These are phyloP conservation scores for Clarias platycephalus DNA, from an alignment of 2,797 vertebrate genomes.

Conservation along the genomic window DNA sequence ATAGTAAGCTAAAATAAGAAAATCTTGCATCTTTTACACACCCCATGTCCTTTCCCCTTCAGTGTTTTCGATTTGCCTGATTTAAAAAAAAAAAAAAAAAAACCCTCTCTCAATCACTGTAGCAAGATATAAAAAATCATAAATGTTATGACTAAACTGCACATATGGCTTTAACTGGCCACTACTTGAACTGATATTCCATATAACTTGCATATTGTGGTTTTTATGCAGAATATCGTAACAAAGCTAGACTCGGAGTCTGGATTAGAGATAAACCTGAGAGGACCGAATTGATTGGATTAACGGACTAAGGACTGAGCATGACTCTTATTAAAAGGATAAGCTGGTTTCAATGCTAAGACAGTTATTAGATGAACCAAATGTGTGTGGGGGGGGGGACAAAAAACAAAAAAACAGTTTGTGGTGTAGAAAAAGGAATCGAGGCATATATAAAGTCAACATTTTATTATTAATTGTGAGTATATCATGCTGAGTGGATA, in stretches of 20 bases:
- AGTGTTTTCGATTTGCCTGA: background rate
- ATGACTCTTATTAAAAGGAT: constrained; percentile 61
- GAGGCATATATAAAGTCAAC: background rate
- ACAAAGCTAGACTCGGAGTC: background rate
- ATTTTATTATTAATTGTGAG: constrained; percentile 10
- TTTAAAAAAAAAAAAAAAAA: too few relatives aligned
- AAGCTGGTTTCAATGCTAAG: constrained; percentile 53
- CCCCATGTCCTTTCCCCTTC: background rate
- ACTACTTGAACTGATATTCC: background rate
- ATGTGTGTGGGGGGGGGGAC: background rate
- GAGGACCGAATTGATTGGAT: constrained; percentile 60
- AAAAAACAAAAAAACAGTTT: background rate
- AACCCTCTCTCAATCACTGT: background rate
- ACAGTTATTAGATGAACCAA: constrained; percentile 51
- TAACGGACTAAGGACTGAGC: constrained; percentile 46
- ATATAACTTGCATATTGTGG: background rate
- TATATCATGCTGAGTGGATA: background rate
- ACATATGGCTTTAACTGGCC: background rate
- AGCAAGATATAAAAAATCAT: background rate
- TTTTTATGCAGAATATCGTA: background rate
- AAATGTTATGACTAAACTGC: background rate
- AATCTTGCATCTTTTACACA: background rate
- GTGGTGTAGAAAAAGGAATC: background rate
- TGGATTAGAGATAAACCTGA: constrained; percentile 22
- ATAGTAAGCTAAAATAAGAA: background rate